Evolutionary conservation across 2,797 vertebrate species (phyloP).

Genomic region (Poecilia gillii): DNA sequence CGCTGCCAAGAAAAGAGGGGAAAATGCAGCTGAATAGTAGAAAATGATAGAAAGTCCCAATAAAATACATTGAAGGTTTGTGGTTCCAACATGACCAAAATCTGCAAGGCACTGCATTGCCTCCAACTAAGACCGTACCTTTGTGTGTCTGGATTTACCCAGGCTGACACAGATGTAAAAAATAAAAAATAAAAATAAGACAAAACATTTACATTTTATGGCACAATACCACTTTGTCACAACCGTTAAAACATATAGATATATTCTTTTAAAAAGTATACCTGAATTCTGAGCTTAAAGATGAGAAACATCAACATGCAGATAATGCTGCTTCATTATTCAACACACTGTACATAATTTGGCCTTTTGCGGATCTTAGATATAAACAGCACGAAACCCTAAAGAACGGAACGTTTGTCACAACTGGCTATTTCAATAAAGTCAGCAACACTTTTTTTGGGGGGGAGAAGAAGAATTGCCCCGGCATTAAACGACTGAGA

Average conservation of each 20-base stretch:
- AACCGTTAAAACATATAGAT: constrained; percentile 50
- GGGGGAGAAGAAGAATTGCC: background rate
- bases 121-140: constrained; percentile 20
- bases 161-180: constrained; percentile 18
- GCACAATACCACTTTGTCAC: constrained; percentile 64
- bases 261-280: constrained; percentile 41
- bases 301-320: constrained; percentile 68
- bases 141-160: constrained; percentile 24
- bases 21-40: background rate
- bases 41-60: background rate
- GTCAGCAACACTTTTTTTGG: constrained; percentile 31
- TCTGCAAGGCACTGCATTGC: background rate
- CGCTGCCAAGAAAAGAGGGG: background rate
- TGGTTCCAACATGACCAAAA: background rate
- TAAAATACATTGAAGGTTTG: background rate
- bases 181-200: background rate
- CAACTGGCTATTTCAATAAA: constrained; percentile 54
- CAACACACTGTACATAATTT: constrained; percentile 73
- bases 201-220: constrained; percentile 50
- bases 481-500: constrained; percentile 8
- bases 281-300: constrained; percentile 56
- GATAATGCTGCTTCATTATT: constrained; percentile 61
- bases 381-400: constrained; percentile 74
- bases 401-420: constrained; percentile 70
- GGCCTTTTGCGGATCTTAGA: constrained; percentile 57